A percentile compares a stretch with the other conserved stretches of the same genome.
These are phyloP conservation scores for Cyanistes caeruleus DNA, from an alignment of 2,113 vertebrate genomes.

Conservation along the genomic window DNA sequence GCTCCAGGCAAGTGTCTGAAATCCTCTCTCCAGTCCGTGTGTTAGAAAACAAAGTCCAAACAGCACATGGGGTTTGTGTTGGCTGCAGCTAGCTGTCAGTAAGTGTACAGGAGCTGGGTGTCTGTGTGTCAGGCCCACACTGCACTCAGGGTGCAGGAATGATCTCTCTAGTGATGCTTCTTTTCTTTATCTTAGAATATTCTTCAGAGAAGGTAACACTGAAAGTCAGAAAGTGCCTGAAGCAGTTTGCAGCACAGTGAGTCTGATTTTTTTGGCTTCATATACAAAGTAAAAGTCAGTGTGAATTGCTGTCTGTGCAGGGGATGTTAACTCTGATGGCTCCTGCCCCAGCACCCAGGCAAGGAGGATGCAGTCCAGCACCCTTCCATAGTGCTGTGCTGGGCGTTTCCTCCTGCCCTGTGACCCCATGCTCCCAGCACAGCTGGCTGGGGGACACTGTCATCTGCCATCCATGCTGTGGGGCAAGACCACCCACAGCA, in stretches of 20 bases:
- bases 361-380: background rate
- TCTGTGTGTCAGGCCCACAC: background rate
- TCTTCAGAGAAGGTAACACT: background rate
- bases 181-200: background rate
- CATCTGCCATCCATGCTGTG: background rate
- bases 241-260: background rate
- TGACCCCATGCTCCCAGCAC: background rate
- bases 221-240: background rate
- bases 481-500: background rate
- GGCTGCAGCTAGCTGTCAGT: background rate
- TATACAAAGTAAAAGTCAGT: background rate
- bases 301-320: background rate
- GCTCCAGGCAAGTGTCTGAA: background rate
- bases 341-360: background rate
- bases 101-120: background rate
- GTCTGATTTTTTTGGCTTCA: background rate
- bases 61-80: background rate
- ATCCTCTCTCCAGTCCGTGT: background rate
- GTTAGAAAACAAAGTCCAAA: background rate
- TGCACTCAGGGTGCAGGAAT: background rate
- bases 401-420: background rate
- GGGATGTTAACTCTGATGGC: background rate
- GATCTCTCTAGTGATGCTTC: background rate
- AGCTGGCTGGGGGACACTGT: background rate
- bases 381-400: background rate